Percentiles rank a stretch among this genome's conserved stretches.
These are phyloP conservation scores for Alligator sinensis DNA, from an alignment of 2,113 vertebrate genomes.

Conservation along the genomic window DNA sequence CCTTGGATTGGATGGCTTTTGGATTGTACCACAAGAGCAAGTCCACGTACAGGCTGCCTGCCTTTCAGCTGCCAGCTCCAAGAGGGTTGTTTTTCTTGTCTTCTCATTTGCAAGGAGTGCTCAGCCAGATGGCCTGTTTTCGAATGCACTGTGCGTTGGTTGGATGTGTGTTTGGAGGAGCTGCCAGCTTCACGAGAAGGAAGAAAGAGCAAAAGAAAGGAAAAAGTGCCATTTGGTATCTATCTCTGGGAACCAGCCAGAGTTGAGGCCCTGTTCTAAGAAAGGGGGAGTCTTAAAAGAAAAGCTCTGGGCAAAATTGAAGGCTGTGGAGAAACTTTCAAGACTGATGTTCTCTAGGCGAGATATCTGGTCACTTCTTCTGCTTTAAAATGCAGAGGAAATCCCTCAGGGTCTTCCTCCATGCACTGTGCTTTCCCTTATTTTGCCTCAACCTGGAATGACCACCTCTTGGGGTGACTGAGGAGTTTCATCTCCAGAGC, in stretches of 20 bases:
- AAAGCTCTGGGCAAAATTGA: conserved; percentile 71
- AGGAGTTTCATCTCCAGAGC: not conserved
- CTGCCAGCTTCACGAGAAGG: conserved; percentile 77
- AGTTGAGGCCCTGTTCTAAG: conserved; percentile 69
- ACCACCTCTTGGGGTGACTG: not conserved
- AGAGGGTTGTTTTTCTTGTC: conserved; percentile 79
- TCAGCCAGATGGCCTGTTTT: conserved; percentile 79
- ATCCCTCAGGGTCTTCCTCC: not conserved
- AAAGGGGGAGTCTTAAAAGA: conserved; percentile 67
- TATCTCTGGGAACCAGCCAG: conserved; percentile 76
- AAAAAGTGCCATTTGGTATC: conserved; percentile 78
- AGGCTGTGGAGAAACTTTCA: conserved; percentile 68
- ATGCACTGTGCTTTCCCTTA: not conserved
- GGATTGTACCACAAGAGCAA: conserved; percentile 69
- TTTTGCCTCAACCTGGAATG: not conserved
- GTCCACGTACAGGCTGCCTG: conserved; percentile 73
- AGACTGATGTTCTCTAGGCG: conserved; percentile 55
- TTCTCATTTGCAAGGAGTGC: conserved; percentile 76
- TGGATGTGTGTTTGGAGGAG: conserved; percentile 79
- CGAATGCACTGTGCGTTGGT: conserved; percentile 79
- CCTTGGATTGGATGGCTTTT: conserved; percentile 71
- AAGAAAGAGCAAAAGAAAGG: conserved; percentile 80
- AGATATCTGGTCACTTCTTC: conserved; percentile 49
- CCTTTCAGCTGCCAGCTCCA: conserved; percentile 74
- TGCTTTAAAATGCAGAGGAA: not conserved